phyloP scores from a whole-genome alignment of 2,888 invertebrate genomes.

The Onthophagus sagittarius region DNA sequence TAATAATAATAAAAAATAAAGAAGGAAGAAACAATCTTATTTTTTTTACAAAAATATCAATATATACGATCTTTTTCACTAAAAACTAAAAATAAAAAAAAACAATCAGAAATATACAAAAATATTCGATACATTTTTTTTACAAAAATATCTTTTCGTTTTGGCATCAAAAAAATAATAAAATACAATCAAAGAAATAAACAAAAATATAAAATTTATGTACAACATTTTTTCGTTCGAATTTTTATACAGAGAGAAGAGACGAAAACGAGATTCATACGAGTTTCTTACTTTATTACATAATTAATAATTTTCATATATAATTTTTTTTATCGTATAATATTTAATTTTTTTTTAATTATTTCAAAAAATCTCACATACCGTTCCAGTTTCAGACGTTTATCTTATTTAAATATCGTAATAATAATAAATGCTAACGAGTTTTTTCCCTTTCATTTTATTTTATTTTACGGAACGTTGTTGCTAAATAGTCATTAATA shows the following conservation, averaged over 20 bases:
- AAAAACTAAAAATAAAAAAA: conserved; percentile 28
- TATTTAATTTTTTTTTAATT: conserved; percentile 23
- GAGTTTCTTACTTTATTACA: conserved; percentile 25
- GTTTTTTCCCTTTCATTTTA: not conserved
- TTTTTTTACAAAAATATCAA: conserved; percentile 21
- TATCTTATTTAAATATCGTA: not conserved
- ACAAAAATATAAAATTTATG: conserved; percentile 21
- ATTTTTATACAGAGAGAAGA: not conserved
- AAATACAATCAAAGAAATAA: conserved; percentile 23
- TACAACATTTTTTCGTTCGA: not conserved
- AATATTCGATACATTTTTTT: conserved; percentile 22
- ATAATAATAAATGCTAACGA: conserved; percentile 48
- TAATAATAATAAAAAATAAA: conserved; percentile 31
- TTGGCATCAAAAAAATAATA: not conserved
- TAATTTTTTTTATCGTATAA: conserved; percentile 38
- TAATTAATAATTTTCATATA: conserved; percentile 39
- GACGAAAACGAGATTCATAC: conserved; percentile 43
- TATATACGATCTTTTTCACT: no score
- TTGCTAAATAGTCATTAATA: conserved; percentile 31
- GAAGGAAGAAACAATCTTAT: conserved; percentile 30
- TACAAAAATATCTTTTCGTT: not conserved
- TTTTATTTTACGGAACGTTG: not conserved
- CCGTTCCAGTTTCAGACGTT: conserved; percentile 38
- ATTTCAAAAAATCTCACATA: conserved; percentile 43
- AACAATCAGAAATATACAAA: conserved; percentile 27